phyloP scores from a whole-genome alignment of 2,113 vertebrate species.

The Pomatorhinus ruficollis region DNA sequence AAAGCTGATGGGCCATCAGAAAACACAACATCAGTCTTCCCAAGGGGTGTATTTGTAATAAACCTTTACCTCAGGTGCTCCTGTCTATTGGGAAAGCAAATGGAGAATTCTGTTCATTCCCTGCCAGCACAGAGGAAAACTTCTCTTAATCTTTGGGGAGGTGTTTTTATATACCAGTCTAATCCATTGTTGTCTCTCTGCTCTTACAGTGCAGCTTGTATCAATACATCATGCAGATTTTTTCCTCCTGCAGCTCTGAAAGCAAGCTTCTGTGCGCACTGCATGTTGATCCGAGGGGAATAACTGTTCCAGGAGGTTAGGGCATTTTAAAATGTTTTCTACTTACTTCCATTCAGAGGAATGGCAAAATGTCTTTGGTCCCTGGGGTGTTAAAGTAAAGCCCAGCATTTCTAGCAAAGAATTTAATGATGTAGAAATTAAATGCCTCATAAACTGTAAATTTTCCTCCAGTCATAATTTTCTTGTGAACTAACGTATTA shows the following conservation, averaged over 20 bases:
- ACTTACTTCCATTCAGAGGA: neutral
- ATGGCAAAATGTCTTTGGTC: neutral
- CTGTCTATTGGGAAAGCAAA: neutral
- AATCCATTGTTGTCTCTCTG: neutral
- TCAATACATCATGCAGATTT: neutral
- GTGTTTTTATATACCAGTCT: neutral
- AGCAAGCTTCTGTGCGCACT: neutral
- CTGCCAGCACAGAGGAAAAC: neutral
- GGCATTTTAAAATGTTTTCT: neutral
- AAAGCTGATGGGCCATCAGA: neutral
- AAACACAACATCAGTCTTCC: neutral
- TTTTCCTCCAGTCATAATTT: constrained; percentile 24
- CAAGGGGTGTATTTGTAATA: neutral
- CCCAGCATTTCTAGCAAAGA: neutral
- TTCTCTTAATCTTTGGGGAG: neutral
- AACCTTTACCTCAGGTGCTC: neutral
- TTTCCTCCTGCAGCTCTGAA: neutral
- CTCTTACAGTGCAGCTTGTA: neutral
- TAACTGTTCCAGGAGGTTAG: neutral
- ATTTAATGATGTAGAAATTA: neutral
- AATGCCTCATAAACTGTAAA: neutral
- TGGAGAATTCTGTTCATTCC: neutral
- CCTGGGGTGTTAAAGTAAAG: neutral
- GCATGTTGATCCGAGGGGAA: neutral
- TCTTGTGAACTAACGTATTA: neutral